Conservation (phyloP, 2,797 vertebrate genomes). For the Siniperca scherzeri region DNA sequence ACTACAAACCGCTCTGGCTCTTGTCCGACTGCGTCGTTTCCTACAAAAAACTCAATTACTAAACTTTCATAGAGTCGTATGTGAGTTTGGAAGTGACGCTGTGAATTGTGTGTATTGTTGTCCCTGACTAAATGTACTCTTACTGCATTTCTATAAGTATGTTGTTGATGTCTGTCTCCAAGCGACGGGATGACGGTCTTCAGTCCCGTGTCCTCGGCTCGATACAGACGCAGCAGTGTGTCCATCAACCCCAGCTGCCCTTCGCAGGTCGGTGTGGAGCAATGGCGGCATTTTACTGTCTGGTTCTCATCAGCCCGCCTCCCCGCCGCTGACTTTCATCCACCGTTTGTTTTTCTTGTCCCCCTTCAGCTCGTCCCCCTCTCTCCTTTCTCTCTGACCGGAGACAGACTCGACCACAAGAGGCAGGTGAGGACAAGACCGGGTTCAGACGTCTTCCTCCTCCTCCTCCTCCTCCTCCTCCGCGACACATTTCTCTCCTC, state of each 20-base stretch:
- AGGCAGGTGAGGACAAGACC: constrained; percentile 79
- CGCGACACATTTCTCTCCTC: neutral
- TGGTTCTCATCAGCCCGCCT: neutral
- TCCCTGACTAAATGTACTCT: neutral
- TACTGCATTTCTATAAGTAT: neutral
- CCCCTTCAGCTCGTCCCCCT: constrained; percentile 77
- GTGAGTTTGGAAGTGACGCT: neutral
- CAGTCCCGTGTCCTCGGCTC: constrained; percentile 77
- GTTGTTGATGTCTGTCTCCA: constrained; percentile 22
- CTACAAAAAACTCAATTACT: neutral
- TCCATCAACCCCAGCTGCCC: constrained; percentile 88
- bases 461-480: neutral
- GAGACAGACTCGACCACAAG: constrained; percentile 81
- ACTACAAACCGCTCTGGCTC: neutral
- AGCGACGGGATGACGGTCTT: constrained; percentile 85
- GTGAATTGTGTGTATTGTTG: no score
- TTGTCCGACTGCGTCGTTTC: neutral
- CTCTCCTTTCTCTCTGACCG: constrained; percentile 81
- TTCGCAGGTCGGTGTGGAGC: constrained; percentile 75
- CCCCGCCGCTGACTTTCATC: neutral
- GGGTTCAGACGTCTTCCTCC: neutral
- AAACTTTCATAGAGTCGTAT: neutral
- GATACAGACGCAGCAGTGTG: constrained; percentile 87
- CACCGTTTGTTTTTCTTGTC: neutral
- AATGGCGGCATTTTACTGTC: neutral